phyloP scores from a whole-genome alignment of 2,888 invertebrate genomes.

The Drosophila barbarae region DNA sequence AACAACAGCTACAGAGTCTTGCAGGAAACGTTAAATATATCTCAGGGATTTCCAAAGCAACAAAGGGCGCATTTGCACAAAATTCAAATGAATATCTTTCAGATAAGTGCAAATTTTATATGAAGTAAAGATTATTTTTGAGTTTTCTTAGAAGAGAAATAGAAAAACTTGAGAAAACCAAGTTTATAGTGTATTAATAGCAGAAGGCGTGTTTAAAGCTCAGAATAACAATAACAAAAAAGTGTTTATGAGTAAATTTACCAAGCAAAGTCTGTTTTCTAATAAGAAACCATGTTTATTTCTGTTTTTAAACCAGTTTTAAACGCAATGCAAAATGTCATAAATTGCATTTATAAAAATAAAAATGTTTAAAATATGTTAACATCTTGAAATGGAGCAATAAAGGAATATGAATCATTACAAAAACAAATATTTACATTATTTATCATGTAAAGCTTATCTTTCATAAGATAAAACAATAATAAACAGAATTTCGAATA shows the following conservation, averaged over 20 bases:
- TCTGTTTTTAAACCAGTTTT: background rate
- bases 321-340: no score
- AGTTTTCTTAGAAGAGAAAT: background rate
- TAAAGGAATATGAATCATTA: background rate
- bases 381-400: background rate
- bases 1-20: slow-evolving; percentile 2
- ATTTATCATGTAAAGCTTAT: background rate
- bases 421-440: slow-evolving; percentile 1
- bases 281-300: background rate
- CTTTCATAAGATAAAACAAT: background rate
- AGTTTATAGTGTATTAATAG: background rate
- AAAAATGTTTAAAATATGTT: background rate
- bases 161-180: background rate
- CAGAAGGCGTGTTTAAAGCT: background rate
- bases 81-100: background rate
- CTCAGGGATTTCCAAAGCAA: background rate
- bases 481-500: background rate
- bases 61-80: background rate
- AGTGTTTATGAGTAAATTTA: background rate
- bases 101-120: background rate
- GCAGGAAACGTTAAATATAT: background rate
- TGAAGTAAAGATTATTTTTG: background rate
- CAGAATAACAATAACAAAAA: background rate
- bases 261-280: background rate
- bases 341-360: background rate